phyloP scores from a whole-genome alignment of 1,140 invertebrate species.

The Cherax destructor region DNA sequence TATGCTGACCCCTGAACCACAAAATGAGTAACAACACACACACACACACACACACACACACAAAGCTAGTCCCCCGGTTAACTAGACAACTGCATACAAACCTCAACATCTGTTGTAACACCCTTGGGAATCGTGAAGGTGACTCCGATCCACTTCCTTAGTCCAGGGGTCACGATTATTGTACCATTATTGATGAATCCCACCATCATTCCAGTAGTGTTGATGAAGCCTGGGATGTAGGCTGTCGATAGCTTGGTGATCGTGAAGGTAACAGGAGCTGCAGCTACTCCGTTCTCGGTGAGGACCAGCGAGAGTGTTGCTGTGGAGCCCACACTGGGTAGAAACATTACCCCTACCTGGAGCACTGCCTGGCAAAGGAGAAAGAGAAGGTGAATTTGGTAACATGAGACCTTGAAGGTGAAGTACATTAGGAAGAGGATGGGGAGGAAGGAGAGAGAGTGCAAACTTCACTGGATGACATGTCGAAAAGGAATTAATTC shows the following conservation, averaged over 20 bases:
- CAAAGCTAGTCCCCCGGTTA: too few species aligned
- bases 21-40: too few species aligned
- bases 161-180: neutral
- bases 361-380: neutral
- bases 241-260: neutral
- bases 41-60: neutral
- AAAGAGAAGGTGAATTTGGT: neutral
- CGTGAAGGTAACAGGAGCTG: neutral
- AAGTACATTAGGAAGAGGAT: too few species aligned
- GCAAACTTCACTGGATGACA: too few species aligned
- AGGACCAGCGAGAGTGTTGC: neutral
- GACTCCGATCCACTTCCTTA: neutral
- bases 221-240: neutral
- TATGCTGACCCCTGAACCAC: neutral
- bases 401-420: too few species aligned
- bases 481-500: too few species aligned
- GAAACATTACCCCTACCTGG: constrained; percentile 23
- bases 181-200: neutral
- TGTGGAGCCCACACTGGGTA: neutral
- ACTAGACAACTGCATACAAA: neutral
- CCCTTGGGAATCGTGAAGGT: constrained; percentile 18
- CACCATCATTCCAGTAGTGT: neutral
- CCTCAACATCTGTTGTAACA: constrained; percentile 14
- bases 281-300: neutral
- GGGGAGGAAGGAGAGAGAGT: too few species aligned